These are phyloP conservation scores for Protobothrops mucrosquamatus DNA, from an alignment of 2,113 vertebrate genomes.

Conservation along the genomic window DNA sequence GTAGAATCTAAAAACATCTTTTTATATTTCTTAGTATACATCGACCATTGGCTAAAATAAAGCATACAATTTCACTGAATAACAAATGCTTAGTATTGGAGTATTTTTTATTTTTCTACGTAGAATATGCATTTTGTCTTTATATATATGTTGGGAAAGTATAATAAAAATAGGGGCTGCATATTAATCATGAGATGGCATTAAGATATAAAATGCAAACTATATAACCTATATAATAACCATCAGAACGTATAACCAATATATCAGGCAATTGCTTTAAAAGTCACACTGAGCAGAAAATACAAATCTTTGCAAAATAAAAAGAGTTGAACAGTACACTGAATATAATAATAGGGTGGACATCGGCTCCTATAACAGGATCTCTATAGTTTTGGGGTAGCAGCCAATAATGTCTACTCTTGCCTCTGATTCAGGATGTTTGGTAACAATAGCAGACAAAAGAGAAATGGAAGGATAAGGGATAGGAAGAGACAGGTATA, in stretches of 20 bases:
- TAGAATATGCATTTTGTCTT: not conserved
- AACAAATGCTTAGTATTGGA: not conserved
- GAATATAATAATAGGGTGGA: not conserved
- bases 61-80: not conserved
- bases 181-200: not conserved
- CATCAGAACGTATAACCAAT: not conserved
- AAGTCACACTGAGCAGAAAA: not conserved
- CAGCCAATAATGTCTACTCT: not conserved
- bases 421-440: not conserved
- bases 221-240: not conserved
- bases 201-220: not conserved
- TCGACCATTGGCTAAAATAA: not conserved
- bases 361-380: not conserved
- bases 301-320: not conserved
- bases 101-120: not conserved
- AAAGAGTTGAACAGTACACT: not conserved
- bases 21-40: not conserved
- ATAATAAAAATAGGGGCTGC: not conserved
- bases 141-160: not conserved
- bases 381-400: not conserved
- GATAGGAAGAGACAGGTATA: not conserved
- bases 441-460: not conserved
- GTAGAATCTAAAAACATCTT: not conserved
- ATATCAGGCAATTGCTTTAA: not conserved
- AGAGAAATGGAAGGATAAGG: not conserved